Conservation (phyloP, 2,797 vertebrate genomes). For the Denticeps clupeoides region DNA sequence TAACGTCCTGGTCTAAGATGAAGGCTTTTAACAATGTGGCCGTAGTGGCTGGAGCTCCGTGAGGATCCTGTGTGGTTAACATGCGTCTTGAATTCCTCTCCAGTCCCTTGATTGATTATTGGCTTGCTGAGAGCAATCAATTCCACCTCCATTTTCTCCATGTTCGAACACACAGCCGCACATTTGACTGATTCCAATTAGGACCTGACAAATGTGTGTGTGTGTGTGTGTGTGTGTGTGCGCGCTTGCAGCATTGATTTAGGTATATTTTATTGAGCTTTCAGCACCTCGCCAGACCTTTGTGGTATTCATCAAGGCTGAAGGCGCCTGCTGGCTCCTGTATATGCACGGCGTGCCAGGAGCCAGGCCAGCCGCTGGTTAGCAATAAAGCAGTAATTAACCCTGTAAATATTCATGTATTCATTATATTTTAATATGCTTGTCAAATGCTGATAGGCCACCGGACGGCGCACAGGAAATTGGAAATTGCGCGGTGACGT, state of each 20-base stretch:
- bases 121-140: too few relatives aligned
- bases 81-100: too few relatives aligned
- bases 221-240: not conserved
- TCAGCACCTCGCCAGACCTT: slow-evolving; percentile 32
- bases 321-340: slow-evolving; percentile 22
- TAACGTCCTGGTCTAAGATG: too few relatives aligned
- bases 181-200: not conserved
- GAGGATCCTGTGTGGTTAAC: too few relatives aligned
- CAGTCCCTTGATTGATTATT: too few relatives aligned
- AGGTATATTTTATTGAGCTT: slow-evolving; percentile 41
- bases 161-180: not conserved
- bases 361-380: slow-evolving; percentile 24
- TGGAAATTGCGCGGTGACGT: slow-evolving; percentile 42
- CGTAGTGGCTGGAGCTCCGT: too few relatives aligned
- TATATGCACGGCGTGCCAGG: slow-evolving; percentile 38
- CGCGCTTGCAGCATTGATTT: slow-evolving; percentile 35
- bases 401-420: slow-evolving; percentile 59
- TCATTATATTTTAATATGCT: slow-evolving; percentile 59
- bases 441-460: slow-evolving; percentile 44
- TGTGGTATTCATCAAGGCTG: slow-evolving; percentile 58
- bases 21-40: too few relatives aligned
- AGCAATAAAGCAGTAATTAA: slow-evolving; percentile 48
- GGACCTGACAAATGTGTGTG: not conserved
- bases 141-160: not conserved
- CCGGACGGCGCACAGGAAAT: slow-evolving; percentile 43